A percentile compares a stretch with the other conserved stretches of the same genome.
These are phyloP conservation scores for human DNA, from an alignment of 2,113 vertebrate genomes.

Conservation along the genomic window GRCh38 chr5:168431001-168431500, in stretches of 20 bases:
- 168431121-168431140: background rate
- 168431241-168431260: slow-evolving; percentile 89
- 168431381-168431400: slow-evolving; percentile 94
- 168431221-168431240: background rate
- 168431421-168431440: slow-evolving; percentile 91
- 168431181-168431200: fast-evolving
- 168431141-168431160: no score
- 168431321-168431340: slow-evolving; percentile 83
- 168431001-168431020: background rate
- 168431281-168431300: slow-evolving; percentile 91
- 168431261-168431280: slow-evolving; percentile 92
- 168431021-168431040: background rate
- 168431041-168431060: background rate
- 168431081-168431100: background rate
- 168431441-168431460: slow-evolving; percentile 86
- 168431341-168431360: slow-evolving; percentile 93
- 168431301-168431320: slow-evolving; percentile 89
- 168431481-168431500: background rate
- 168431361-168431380: slow-evolving; percentile 90
- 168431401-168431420: slow-evolving; percentile 91
- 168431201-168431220: background rate
- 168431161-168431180: background rate
- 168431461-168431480: background rate
- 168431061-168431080: background rate
- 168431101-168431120: fast-evolving